Evolutionary conservation across 2,888 invertebrate species (phyloP).

Genomic region (Alviniconcha strummeri): DNA sequence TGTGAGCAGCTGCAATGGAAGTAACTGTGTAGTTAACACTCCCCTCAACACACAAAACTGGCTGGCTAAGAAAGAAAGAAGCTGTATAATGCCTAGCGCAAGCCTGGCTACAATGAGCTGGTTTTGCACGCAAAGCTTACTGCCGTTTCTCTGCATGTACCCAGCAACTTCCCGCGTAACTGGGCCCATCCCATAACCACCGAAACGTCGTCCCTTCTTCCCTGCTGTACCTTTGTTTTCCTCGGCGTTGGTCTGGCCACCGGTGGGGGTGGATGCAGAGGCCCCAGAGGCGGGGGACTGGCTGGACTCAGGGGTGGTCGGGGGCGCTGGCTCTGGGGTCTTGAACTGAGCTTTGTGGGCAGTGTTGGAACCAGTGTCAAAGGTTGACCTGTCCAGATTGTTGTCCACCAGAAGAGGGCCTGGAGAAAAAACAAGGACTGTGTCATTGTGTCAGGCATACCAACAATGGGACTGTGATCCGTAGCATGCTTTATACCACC

Average conservation of each 20-base stretch:
- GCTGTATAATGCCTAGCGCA: no score
- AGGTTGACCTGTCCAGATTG: conserved; percentile 81
- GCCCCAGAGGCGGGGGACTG: conserved; percentile 29
- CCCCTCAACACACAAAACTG: background rate
- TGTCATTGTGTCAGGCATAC: no score
- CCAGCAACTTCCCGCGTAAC: no score
- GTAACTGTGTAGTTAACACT: background rate
- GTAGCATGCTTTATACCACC: no score
- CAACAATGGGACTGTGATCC: no score
- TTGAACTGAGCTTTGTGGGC: conserved; percentile 46
- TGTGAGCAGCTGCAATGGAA: no score
- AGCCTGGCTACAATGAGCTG: no score
- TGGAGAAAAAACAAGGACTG: conserved; percentile 37
- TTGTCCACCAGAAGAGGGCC: conserved; percentile 85
- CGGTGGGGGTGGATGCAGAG: conserved; percentile 6
- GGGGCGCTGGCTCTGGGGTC: conserved; percentile 49
- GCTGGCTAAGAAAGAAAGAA: no score
- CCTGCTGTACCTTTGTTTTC: conserved; percentile 38
- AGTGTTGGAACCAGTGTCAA: conserved; percentile 49
- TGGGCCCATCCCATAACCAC: no score
- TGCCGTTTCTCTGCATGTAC: no score
- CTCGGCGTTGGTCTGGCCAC: conserved; percentile 25
- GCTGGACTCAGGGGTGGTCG: conserved; percentile 48
- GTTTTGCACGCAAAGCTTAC: no score
- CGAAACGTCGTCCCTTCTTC: no score